These are phyloP conservation scores for Drosophila busckii DNA, from an alignment of 1,140 invertebrate species.

Conservation along the genomic window DNA sequence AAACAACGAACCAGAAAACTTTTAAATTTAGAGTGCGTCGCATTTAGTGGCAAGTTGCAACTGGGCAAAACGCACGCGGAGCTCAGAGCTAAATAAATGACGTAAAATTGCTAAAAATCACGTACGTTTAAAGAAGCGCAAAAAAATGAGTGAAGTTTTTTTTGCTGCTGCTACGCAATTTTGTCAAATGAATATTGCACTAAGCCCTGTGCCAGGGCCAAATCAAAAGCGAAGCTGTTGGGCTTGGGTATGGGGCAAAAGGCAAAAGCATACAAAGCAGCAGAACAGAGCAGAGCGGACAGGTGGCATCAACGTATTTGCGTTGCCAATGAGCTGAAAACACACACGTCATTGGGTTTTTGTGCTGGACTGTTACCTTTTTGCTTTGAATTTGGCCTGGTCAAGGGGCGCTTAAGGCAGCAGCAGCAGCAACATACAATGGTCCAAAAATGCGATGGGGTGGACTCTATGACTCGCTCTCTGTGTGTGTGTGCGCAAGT, in stretches of 20 bases:
- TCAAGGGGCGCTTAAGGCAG: too few species aligned
- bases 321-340: conserved; percentile 47
- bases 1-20: too few species aligned
- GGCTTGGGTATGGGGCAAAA: too few species aligned
- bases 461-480: neutral
- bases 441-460: conserved; percentile 26
- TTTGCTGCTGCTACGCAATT: neutral
- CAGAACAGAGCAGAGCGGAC: too few species aligned
- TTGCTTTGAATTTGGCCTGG: too few species aligned
- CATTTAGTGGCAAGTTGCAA: conserved; percentile 10
- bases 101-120: conserved; percentile 59
- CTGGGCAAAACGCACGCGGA: conserved; percentile 17
- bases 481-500: neutral
- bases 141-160: conserved; percentile 7
- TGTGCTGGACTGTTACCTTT: conserved; percentile 40
- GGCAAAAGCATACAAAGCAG: neutral
- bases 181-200: conserved; percentile 10
- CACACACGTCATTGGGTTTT: conserved; percentile 41
- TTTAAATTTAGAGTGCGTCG: conserved; percentile 2
- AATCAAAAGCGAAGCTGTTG: neutral
- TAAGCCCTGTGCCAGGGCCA: conserved; percentile 4
- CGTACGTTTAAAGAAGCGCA: conserved; percentile 38
- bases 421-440: conserved; percentile 19
- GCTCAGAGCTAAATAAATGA: conserved; percentile 48
- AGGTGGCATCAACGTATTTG: conserved; percentile 29